phyloP scores from a whole-genome alignment of 37 sponge, comb jelly and placozoan species.

The Chondrilla cf. caribensis region DNA sequence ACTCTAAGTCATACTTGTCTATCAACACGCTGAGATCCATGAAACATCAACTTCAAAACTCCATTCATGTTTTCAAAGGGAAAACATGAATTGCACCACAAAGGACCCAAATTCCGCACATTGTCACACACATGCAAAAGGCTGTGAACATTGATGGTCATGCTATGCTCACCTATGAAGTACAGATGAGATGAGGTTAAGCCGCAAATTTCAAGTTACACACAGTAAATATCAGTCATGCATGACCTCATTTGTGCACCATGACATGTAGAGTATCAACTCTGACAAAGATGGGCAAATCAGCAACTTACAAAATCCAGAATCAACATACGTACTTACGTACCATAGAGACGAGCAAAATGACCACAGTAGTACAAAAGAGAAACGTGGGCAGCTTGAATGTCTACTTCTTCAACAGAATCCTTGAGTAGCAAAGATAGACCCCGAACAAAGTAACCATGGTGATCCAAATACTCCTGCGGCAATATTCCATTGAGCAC shows the following conservation, averaged over 20 bases:
- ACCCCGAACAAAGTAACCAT: slow-evolving; percentile 31
- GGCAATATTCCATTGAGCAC: slow-evolving; percentile 27
- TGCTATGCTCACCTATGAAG: slow-evolving; percentile 19
- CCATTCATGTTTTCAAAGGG: slow-evolving; percentile 18
- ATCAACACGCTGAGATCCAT: slow-evolving; percentile 23
- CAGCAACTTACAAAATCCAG: too few relatives aligned
- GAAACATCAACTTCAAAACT: neutral
- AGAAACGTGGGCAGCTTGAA: neutral
- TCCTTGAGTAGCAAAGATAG: slow-evolving; percentile 37
- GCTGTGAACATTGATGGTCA: slow-evolving; percentile 30
- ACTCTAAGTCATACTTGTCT: neutral
- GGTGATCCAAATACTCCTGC: slow-evolving; percentile 37
- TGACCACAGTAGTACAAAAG: slow-evolving; percentile 32
- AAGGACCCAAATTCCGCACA: slow-evolving; percentile 14
- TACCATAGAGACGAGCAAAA: slow-evolving; percentile 33
- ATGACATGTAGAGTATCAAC: too few relatives aligned
- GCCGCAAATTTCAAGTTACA: too few relatives aligned
- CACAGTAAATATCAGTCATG: too few relatives aligned
- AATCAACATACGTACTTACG: too few relatives aligned
- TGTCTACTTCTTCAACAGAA: slow-evolving; percentile 9
- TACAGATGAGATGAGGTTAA: neutral
- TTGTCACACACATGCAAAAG: slow-evolving; percentile 39
- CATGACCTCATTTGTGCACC: too few relatives aligned
- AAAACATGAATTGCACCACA: slow-evolving; percentile 21
- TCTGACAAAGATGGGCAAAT: too few relatives aligned